Conservation (phyloP, 2,888 invertebrate species). For the Andrena haemorrhoa region DNA sequence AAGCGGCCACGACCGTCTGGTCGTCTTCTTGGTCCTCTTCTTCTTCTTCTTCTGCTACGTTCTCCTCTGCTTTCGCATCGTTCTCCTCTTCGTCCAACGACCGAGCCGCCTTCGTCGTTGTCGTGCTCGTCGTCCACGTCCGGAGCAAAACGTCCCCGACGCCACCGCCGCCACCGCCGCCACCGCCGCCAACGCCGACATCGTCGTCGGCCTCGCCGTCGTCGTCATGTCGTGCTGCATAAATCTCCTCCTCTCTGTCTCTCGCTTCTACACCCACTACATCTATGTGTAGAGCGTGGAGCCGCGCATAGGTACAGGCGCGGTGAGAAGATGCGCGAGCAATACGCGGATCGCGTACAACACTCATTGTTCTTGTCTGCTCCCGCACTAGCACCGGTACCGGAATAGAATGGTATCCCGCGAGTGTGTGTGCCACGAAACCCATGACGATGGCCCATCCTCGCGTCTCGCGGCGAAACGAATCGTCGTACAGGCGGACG, state of each 20-base stretch:
- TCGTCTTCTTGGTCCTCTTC: conserved; percentile 65
- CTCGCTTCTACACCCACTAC: conserved; percentile 75
- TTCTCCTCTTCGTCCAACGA: conserved; percentile 59
- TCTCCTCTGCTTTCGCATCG: conserved; percentile 41
- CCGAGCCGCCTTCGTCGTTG: conserved; percentile 62
- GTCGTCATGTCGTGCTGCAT: conserved; percentile 74
- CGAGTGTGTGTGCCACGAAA: conserved; percentile 52
- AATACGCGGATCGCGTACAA: conserved; percentile 74
- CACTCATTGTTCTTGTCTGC: conserved; percentile 84
- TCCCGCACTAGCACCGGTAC: conserved; percentile 72
- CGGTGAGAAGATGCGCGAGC: conserved; percentile 71
- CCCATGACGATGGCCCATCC: conserved; percentile 66
- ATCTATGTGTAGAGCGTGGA: conserved; percentile 7
- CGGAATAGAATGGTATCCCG: conserved; percentile 82
- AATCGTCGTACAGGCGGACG: conserved; percentile 40
- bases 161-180: conserved; percentile 71
- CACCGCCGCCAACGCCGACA: conserved; percentile 65
- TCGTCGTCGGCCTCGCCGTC: conserved; percentile 68
- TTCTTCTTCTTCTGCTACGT: conserved; percentile 42
- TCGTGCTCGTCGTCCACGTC: conserved; percentile 73
- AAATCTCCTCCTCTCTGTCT: conserved; percentile 75
- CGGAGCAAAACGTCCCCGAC: conserved; percentile 80
- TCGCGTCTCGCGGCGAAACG: conserved; percentile 43
- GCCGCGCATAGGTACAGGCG: conserved; percentile 48
- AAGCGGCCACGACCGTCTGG: conserved; percentile 73